Conservation (phyloP, 2,888 invertebrate species). For the Apodemia zela region DNA sequence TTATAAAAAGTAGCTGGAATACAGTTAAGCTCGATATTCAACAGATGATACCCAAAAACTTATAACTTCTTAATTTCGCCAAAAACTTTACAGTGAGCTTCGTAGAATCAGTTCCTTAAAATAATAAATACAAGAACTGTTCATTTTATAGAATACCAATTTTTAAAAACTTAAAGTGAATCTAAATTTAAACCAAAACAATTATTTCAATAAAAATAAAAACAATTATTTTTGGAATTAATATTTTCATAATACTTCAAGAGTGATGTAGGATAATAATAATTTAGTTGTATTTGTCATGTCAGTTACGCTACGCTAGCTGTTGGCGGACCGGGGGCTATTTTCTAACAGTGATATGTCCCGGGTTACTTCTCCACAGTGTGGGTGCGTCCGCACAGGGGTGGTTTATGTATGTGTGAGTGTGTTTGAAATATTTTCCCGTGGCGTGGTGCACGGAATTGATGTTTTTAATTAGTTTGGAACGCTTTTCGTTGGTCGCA, state of each 20-base stretch:
- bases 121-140: too few relatives aligned
- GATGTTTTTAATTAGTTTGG: conserved; percentile 80
- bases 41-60: too few relatives aligned
- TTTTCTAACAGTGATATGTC: conserved; percentile 69
- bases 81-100: too few relatives aligned
- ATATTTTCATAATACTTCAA: not conserved
- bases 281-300: conserved; percentile 9
- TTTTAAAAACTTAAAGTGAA: not conserved
- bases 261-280: not conserved
- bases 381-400: conserved; percentile 47
- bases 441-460: conserved; percentile 66
- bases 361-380: conserved; percentile 72
- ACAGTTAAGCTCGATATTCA: too few relatives aligned
- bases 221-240: not conserved
- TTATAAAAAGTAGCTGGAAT: too few relatives aligned
- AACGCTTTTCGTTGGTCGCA: conserved; percentile 71
- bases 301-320: not conserved
- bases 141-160: too few relatives aligned
- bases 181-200: not conserved
- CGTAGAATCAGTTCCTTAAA: too few relatives aligned
- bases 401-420: conserved; percentile 47
- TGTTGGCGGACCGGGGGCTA: conserved; percentile 35
- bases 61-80: too few relatives aligned
- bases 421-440: conserved; percentile 74
- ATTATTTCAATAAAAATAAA: not conserved